Percentiles rank a stretch among this genome's conserved stretches.
These are phyloP conservation scores for Ia io DNA, from an alignment of 2,113 vertebrate species.

Conservation along the genomic window DNA sequence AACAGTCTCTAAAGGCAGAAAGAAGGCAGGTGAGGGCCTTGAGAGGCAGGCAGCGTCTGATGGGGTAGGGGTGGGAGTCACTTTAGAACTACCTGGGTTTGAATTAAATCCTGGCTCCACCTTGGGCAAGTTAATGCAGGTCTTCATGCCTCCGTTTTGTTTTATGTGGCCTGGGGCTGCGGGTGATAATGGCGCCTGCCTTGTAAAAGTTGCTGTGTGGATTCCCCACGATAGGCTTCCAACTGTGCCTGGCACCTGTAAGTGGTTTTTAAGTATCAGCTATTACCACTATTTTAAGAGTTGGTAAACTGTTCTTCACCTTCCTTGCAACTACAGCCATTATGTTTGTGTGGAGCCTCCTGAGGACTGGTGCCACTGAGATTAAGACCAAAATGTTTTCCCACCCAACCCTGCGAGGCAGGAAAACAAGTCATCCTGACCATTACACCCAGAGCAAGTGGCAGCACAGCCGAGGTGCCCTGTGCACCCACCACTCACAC, in stretches of 20 bases:
- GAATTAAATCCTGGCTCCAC: background rate
- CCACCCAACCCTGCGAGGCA: background rate
- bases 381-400: background rate
- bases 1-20: background rate
- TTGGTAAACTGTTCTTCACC: background rate
- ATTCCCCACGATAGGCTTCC: background rate
- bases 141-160: background rate
- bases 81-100: background rate
- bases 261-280: background rate
- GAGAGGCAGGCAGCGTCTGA: background rate
- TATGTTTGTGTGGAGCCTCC: background rate
- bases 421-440: background rate
- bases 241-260: too few relatives aligned
- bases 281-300: background rate
- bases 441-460: background rate
- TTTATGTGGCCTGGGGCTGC: fast-evolving
- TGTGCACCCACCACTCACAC: background rate
- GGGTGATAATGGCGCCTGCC: fast-evolving
- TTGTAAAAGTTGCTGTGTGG: background rate
- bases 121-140: background rate
- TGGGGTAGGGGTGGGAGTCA: too few relatives aligned
- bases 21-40: background rate
- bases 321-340: background rate
- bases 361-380: background rate
- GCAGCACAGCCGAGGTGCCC: background rate